A percentile compares a stretch with the other conserved stretches of the same genome.
phyloP scores from a whole-genome alignment of 2,888 invertebrate genomes.

The Drosophila prolongata region DNA sequence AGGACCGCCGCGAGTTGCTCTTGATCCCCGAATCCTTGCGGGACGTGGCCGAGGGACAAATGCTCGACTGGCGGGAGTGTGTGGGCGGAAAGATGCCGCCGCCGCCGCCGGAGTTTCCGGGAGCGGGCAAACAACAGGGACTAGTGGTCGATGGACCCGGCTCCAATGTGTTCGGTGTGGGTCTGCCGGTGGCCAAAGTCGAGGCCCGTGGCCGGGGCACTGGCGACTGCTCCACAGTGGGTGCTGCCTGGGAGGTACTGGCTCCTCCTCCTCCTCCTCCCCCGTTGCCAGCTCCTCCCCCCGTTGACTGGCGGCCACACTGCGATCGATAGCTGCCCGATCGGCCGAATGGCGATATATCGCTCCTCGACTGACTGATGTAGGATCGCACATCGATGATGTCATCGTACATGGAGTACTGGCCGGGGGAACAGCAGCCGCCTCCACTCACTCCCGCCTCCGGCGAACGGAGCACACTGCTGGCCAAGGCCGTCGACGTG shows the following conservation, averaged over 20 bases:
- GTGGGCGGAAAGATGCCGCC: conserved; percentile 29
- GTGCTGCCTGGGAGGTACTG: conserved; percentile 56
- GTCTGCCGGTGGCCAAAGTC: conserved; percentile 79
- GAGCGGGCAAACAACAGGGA: conserved; percentile 45
- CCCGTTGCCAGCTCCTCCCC: conserved; percentile 15
- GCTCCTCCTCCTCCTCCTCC: background rate
- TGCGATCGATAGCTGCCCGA: conserved; percentile 90
- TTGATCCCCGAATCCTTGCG: conserved; percentile 95
- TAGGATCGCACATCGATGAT: conserved; percentile 90
- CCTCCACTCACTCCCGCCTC: conserved; percentile 54
- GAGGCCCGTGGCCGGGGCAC: conserved; percentile 84
- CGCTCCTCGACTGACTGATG: conserved; percentile 90
- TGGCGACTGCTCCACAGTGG: conserved; percentile 81
- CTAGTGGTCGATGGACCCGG: conserved; percentile 16
- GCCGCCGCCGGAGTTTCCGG: conserved; percentile 10
- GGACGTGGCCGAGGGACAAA: conserved; percentile 91
- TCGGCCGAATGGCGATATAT: conserved; percentile 89
- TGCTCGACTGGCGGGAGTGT: conserved; percentile 82
- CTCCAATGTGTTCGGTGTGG: conserved; percentile 73
- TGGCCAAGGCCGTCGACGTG: conserved; percentile 66
- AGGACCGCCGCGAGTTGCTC: conserved; percentile 93
- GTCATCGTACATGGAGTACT: conserved; percentile 87
- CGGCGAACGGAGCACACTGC: conserved; percentile 61
- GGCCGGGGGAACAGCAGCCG: conserved; percentile 85
- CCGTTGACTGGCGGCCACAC: conserved; percentile 86